Base-by-base conservation (phyloP, 2,113 vertebrate genomes). In the Mirounga angustirostris region DNA sequence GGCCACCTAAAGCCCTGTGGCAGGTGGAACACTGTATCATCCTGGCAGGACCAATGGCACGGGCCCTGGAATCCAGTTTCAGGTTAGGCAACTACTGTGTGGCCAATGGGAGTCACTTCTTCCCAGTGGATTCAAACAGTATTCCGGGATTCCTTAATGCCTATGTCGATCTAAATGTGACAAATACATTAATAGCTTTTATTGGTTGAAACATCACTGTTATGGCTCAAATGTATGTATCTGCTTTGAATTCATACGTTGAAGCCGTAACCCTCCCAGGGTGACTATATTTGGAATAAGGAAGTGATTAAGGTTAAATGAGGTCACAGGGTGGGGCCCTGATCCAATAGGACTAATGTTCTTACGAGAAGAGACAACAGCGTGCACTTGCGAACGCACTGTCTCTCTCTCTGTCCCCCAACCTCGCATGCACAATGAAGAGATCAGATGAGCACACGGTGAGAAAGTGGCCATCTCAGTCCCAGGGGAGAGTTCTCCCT, bases 211-310 rank as follows among this genome's bases (percentile, higher is more conserved):
- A 81, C 30, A 33, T 18, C 36, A 36, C 18, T 26, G 21, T 69
- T 73, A 54, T 3, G n/a, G 63, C 11, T n/a, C 46, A 69, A 58
- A 65, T 33, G 65, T 40, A 2, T 61, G 11, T 69, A 24, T 28
- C 22, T 8, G 22, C 22, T 36, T 89, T 26, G 63, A 4, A 67
- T 83, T 89, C 15, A 12, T 28, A 67, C 0, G 0, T 67, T 46
- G 58, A 89, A 76, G 28, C 9, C 58, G 18, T 50, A 19, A 67
- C 22, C 28, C 46, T 14, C 26, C n/a, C 67, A 76, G 0, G 24
- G 67, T 67, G 76, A 18, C 50, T 82, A 1, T 87, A 74, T 82
- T 65, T 74, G 78, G n/a, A 89, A 59, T 63, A 67, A 82, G 43
- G 73, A 79, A 40, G 36, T 24, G 56, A 82, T 83, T 58, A 69